Percentiles rank a stretch among this genome's conserved stretches.
phyloP scores from a whole-genome alignment of 2,113 vertebrate genomes.

The Triplophysa tibetana region DNA sequence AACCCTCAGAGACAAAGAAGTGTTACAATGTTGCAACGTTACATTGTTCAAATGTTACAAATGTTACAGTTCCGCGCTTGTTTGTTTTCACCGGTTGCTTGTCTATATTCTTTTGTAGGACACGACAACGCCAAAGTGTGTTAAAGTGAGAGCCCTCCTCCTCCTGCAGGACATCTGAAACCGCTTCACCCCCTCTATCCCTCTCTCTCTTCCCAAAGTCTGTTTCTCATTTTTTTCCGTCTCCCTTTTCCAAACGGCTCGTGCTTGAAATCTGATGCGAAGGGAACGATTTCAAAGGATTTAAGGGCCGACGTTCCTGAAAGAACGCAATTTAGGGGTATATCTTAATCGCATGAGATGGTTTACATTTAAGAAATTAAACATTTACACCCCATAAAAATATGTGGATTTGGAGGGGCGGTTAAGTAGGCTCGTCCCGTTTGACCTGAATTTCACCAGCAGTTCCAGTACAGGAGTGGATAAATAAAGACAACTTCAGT shows the following conservation, averaged over 20 bases:
- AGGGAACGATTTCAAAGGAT: conserved; percentile 61
- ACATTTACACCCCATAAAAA: conserved; percentile 21
- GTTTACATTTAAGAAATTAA: conserved; percentile 37
- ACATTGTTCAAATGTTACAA: background rate
- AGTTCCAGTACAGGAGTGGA: conserved; percentile 4
- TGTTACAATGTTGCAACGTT: background rate
- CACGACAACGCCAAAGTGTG: conserved; percentile 43
- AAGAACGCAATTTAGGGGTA: background rate
- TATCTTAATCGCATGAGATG: conserved; percentile 5
- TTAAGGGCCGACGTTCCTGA: conserved; percentile 36
- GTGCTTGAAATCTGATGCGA: conserved; percentile 67
- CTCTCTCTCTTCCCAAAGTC: conserved; percentile 57
- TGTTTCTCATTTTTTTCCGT: conserved; percentile 65
- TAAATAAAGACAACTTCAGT: background rate
- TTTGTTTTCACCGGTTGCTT: conserved; percentile 26
- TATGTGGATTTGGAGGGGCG: background rate
- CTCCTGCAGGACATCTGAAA: conserved; percentile 66
- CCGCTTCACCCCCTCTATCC: conserved; percentile 54
- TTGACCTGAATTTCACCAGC: conserved; percentile 46
- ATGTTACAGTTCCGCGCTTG: background rate
- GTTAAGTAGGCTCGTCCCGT: conserved; percentile 25
- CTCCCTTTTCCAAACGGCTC: conserved; percentile 47
- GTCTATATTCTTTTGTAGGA: conserved; percentile 52
- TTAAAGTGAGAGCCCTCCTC: conserved; percentile 40
- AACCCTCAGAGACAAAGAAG: background rate